A percentile compares a stretch with the other conserved stretches of the same genome.
These are phyloP conservation scores for Eudyptes chrysolophus DNA, from an alignment of 2,113 vertebrate genomes.

Conservation along the genomic window DNA sequence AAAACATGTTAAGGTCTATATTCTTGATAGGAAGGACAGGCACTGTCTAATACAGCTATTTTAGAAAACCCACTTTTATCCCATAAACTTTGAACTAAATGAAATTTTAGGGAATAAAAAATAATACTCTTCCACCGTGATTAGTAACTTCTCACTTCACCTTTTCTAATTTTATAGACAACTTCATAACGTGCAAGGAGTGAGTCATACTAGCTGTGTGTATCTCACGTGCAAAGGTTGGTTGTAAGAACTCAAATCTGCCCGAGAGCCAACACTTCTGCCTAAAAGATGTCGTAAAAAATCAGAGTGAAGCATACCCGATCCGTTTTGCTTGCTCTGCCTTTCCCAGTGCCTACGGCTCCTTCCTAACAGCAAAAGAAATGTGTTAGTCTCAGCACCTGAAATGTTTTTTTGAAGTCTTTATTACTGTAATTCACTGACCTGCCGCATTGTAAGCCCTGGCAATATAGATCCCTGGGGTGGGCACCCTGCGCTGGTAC, in stretches of 20 bases:
- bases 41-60: neutral
- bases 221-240: neutral
- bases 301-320: neutral
- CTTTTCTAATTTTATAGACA: neutral
- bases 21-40: neutral
- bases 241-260: neutral
- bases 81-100: neutral
- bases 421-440: conserved; percentile 61
- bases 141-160: neutral
- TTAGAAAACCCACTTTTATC: neutral
- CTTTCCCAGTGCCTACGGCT: neutral
- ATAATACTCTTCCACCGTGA: neutral
- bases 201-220: neutral
- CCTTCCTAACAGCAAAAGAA: neutral
- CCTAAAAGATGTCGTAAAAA: neutral
- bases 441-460: conserved; percentile 47
- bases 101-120: neutral
- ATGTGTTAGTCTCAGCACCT: conserved; percentile 6
- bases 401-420: neutral
- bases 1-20: neutral
- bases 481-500: neutral
- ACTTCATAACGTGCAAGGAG: neutral
- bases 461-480: conserved; percentile 43
- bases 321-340: neutral
- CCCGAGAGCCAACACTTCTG: accelerated